These are phyloP conservation scores for Lordiphosa stackelbergi DNA, from an alignment of 1,140 invertebrate species.

Conservation along the genomic window DNA sequence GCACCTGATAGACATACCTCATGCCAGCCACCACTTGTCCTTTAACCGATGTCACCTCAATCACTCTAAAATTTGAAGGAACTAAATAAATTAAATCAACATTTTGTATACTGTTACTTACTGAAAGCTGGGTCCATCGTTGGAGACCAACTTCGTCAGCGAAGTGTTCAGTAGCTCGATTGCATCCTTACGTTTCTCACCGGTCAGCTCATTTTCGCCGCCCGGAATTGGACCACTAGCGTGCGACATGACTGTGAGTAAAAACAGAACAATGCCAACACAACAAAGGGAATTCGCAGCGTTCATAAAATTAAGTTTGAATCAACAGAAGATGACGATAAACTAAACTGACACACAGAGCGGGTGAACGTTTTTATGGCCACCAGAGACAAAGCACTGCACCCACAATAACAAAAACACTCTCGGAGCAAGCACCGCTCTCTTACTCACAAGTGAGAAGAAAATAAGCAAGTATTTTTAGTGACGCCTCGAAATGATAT, in stretches of 20 bases:
- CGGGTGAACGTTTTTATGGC: neutral
- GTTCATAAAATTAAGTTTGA: neutral
- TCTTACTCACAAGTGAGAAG: no score
- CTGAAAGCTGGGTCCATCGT: slow-evolving; percentile 40
- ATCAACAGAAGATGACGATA: neutral
- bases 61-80: neutral
- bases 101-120: slow-evolving; percentile 10
- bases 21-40: slow-evolving; percentile 49
- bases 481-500: no score
- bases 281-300: neutral
- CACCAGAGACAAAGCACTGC: slow-evolving; percentile 1
- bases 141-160: slow-evolving; percentile 22
- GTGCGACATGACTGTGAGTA: slow-evolving; percentile 13
- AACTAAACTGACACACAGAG: neutral
- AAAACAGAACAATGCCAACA: neutral
- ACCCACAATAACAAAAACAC: neutral
- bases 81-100: no score
- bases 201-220: slow-evolving; percentile 16
- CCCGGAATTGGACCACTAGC: slow-evolving; percentile 9
- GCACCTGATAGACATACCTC: slow-evolving; percentile 39
- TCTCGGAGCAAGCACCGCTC: neutral
- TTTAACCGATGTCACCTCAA: neutral
- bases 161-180: slow-evolving; percentile 23
- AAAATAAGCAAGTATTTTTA: neutral
- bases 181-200: slow-evolving; percentile 19